phyloP scores from a whole-genome alignment of 2,888 invertebrate species.

The Augochlorella aurata region DNA sequence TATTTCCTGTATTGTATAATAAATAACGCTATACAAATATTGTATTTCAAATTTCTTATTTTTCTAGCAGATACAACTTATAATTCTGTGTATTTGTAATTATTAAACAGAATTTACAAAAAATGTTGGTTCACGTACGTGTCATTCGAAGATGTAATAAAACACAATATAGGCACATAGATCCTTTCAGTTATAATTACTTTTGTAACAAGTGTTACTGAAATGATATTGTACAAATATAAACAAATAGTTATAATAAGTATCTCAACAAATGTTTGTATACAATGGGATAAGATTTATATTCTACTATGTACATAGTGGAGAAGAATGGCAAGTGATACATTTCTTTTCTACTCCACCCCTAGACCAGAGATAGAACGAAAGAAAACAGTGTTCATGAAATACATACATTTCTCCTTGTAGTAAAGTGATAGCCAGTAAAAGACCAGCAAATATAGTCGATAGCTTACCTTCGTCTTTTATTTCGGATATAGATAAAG shows the following conservation, averaged over 20 bases:
- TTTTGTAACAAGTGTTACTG: neutral
- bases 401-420: no score
- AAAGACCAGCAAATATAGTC: no score
- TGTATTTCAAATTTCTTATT: neutral
- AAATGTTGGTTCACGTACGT: neutral
- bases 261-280: constrained; percentile 5
- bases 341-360: no score
- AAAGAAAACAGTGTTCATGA: no score
- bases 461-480: no score
- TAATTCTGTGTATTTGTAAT: neutral
- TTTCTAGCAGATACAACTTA: neutral
- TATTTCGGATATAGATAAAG: no score
- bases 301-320: constrained; percentile 15
- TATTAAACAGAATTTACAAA: neutral
- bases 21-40: neutral
- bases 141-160: neutral
- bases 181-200: neutral
- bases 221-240: neutral
- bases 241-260: neutral
- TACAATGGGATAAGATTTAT: constrained; percentile 4
- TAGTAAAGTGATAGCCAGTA: no score
- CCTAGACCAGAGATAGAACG: no score
- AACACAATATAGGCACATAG: neutral
- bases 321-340: no score
- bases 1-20: neutral